These are phyloP conservation scores for Nesogale talazaci DNA, from an alignment of 2,113 vertebrate species.

Conservation along the genomic window DNA sequence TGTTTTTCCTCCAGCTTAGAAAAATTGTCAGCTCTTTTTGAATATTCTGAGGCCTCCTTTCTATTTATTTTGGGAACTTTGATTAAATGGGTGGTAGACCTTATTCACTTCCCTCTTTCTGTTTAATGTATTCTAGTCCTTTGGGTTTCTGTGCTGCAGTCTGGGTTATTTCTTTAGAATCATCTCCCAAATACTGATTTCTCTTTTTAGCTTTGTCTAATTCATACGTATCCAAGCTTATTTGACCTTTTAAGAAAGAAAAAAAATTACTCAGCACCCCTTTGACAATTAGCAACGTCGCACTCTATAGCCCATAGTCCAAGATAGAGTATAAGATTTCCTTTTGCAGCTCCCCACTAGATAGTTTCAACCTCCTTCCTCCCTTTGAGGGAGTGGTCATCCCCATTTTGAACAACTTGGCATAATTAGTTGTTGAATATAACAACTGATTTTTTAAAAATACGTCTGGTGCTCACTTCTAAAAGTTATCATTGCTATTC, in stretches of 20 bases:
- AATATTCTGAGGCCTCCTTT: not conserved
- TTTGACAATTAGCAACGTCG: no score
- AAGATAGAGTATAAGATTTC: no score
- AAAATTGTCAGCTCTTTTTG: not conserved
- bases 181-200: not conserved
- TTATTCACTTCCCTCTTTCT: not conserved
- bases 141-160: not conserved
- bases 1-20: not conserved
- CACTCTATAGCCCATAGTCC: no score
- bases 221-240: no score
- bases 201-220: slow-evolving; percentile 20
- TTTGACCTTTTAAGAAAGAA: no score
- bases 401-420: no score
- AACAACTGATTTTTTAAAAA: not conserved
- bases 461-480: not conserved
- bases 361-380: no score
- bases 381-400: no score
- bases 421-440: not conserved
- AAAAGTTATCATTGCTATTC: not conserved
- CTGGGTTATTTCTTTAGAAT: not conserved
- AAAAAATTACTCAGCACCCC: no score
- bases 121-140: not conserved
- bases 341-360: no score
- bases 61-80: not conserved
- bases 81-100: not conserved